These are phyloP conservation scores for Umimayanthus kanabou DNA, from an alignment of 92 coral and sea anemone genomes.

Conservation along the genomic window DNA sequence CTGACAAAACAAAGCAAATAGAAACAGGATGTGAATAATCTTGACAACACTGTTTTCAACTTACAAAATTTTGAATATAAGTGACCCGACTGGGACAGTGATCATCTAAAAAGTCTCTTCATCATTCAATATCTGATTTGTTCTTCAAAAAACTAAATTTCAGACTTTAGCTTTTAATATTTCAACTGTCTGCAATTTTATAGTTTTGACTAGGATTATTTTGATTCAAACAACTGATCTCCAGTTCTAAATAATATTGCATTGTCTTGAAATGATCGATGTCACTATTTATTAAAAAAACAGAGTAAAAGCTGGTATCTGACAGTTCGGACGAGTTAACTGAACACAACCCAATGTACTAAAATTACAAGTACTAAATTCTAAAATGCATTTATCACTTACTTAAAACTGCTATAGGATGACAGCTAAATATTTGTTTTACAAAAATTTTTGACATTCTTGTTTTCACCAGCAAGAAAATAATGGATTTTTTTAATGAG, in stretches of 20 bases:
- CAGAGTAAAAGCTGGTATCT: not conserved
- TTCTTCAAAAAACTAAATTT: no score
- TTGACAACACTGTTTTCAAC: not conserved
- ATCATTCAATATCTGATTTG: not conserved
- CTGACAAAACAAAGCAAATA: not conserved
- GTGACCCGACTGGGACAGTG: not conserved
- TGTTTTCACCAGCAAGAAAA: not conserved
- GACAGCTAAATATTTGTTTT: not conserved
- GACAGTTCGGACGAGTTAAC: not conserved
- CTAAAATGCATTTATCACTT: not conserved
- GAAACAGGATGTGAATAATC: not conserved
- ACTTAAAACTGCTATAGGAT: not conserved
- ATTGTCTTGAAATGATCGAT: not conserved
- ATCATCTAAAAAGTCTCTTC: not conserved
- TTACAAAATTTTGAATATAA: not conserved
- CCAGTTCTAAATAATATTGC: not conserved
- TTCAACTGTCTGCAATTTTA: not conserved
- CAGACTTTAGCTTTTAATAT: not conserved
- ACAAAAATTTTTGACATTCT: not conserved
- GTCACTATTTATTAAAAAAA: no score
- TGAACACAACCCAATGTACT: not conserved
- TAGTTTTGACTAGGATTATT: not conserved
- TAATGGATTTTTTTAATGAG: not conserved
- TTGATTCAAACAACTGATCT: not conserved
- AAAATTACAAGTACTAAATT: not conserved